Conservation (phyloP, 2,888 invertebrate genomes). For the Calliopum simillimum region DNA sequence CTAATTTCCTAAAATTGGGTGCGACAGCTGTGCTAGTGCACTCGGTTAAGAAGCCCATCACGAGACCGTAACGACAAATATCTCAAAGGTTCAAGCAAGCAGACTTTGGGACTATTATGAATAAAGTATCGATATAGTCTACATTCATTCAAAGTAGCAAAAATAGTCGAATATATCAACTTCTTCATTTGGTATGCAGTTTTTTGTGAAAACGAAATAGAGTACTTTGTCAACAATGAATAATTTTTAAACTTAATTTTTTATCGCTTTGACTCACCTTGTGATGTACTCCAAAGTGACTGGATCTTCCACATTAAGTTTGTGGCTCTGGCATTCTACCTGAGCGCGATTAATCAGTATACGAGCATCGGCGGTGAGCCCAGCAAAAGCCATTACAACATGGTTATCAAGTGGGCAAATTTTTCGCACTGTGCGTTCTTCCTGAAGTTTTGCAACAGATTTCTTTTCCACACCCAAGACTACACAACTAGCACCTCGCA, state of each 20-base stretch:
- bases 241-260: not conserved
- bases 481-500: slow-evolving; percentile 93
- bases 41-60: too few relatives aligned
- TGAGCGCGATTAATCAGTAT: slow-evolving; percentile 98
- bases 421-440: slow-evolving; percentile 97
- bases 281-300: slow-evolving; percentile 98
- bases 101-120: too few relatives aligned
- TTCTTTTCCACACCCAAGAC: slow-evolving; percentile 99
- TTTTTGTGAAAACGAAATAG: too few relatives aligned
- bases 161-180: too few relatives aligned
- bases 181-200: too few relatives aligned
- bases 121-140: too few relatives aligned
- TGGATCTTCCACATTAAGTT: slow-evolving; percentile 98
- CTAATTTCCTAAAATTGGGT: too few relatives aligned
- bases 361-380: slow-evolving; percentile 97
- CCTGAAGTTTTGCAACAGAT: slow-evolving; percentile 98
- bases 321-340: slow-evolving; percentile 99
- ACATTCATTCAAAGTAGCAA: too few relatives aligned
- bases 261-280: slow-evolving; percentile 55
- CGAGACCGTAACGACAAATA: too few relatives aligned
- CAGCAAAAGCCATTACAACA: slow-evolving; percentile 99
- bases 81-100: too few relatives aligned
- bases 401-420: slow-evolving; percentile 98
- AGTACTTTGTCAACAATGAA: too few relatives aligned
- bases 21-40: too few relatives aligned